phyloP scores from a whole-genome alignment of 1,140 invertebrate species.

The Nixonia krombeini region DNA sequence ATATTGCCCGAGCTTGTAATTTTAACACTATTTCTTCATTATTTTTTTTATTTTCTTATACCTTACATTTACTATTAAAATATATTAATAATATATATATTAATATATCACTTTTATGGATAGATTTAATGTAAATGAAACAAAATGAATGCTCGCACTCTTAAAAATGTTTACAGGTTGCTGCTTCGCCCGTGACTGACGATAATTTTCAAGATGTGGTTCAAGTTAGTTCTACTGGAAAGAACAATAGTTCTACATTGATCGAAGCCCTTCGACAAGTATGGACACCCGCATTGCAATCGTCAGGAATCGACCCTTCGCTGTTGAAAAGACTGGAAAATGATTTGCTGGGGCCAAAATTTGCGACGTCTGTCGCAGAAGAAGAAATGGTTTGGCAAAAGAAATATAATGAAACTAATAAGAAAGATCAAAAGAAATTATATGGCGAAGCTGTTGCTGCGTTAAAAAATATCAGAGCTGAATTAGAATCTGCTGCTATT shows the following conservation, averaged over 20 bases:
- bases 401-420: slow-evolving; percentile 44
- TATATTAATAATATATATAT: not conserved
- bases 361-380: slow-evolving; percentile 50
- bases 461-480: slow-evolving; percentile 57
- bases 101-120: slow-evolving; percentile 2
- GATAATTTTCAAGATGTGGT: slow-evolving; percentile 66
- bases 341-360: slow-evolving; percentile 56
- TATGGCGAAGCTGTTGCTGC: slow-evolving; percentile 50
- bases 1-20: no score
- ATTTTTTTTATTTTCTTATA: slow-evolving; percentile 3
- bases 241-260: slow-evolving; percentile 50
- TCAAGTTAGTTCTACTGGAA: slow-evolving; percentile 60
- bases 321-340: slow-evolving; percentile 61
- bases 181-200: slow-evolving; percentile 53
- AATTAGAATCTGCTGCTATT: slow-evolving; percentile 60
- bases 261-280: slow-evolving; percentile 64
- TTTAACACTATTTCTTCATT: no score
- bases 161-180: no score
- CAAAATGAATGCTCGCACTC: no score
- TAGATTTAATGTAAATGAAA: no score
- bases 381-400: slow-evolving; percentile 61
- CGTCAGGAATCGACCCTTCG: slow-evolving; percentile 50
- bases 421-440: slow-evolving; percentile 54
- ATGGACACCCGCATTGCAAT: slow-evolving; percentile 60
- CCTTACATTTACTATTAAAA: slow-evolving; percentile 5